phyloP scores from a whole-genome alignment of 30 jellyfish, hydroid and myxozoan species.

The Mastigias papua region DNA sequence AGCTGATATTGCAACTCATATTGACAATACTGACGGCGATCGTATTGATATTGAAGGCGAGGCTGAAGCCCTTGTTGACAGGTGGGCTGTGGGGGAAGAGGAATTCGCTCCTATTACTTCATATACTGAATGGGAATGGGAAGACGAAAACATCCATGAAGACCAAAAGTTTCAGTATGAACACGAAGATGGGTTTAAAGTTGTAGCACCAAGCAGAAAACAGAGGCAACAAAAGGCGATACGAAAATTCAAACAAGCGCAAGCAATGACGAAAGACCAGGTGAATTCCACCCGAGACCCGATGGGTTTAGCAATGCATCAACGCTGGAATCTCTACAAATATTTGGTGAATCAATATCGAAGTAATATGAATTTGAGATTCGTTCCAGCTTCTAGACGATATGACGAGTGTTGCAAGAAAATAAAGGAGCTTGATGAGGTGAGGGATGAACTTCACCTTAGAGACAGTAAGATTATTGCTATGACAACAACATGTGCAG shows the following conservation, averaged over 20 bases:
- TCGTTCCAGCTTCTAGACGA: slow-evolving; percentile 12
- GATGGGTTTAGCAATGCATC: slow-evolving; percentile 34
- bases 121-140: slow-evolving; percentile 45
- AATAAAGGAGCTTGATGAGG: slow-evolving; percentile 47
- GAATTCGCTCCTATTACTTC: slow-evolving; percentile 20
- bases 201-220: slow-evolving; percentile 50
- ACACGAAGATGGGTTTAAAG: slow-evolving; percentile 51
- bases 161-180: neutral
- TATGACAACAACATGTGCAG: slow-evolving; percentile 93
- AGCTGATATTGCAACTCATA: neutral
- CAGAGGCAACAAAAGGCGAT: slow-evolving; percentile 47
- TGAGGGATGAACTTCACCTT: slow-evolving; percentile 68
- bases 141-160: neutral
- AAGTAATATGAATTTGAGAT: neutral
- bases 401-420: slow-evolving; percentile 78
- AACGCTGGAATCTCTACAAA: slow-evolving; percentile 79
- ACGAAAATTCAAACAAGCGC: slow-evolving; percentile 8
- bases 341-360: slow-evolving; percentile 38
- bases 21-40: slow-evolving; percentile 15
- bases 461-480: slow-evolving; percentile 71
- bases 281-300: slow-evolving; percentile 63
- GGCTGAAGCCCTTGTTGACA: slow-evolving; percentile 74
- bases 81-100: slow-evolving; percentile 77
- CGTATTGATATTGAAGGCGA: slow-evolving; percentile 72
- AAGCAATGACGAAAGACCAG: slow-evolving; percentile 67